phyloP scores from a whole-genome alignment of 2,113 vertebrate species.

The Spheniscus mendiculus region DNA sequence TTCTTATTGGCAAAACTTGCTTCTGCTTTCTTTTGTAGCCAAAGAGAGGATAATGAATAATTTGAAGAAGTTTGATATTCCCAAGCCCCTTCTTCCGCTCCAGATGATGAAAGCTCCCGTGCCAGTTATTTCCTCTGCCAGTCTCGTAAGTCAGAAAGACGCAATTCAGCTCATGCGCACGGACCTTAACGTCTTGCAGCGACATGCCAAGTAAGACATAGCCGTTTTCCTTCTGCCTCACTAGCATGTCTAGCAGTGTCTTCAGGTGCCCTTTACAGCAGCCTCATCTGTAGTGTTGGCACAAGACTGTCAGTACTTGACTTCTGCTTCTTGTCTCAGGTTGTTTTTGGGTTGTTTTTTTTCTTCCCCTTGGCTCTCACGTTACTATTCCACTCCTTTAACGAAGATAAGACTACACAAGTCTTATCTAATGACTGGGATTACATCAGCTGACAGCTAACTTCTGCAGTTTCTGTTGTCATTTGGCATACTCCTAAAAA shows the following conservation, averaged over 20 bases:
- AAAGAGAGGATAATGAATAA: slow-evolving; percentile 87
- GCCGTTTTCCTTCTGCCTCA: neutral
- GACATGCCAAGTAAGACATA: slow-evolving; percentile 85
- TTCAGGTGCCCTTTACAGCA: neutral
- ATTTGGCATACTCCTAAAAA: neutral
- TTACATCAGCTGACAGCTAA: neutral
- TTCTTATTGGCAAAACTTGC: neutral
- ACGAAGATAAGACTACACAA: neutral
- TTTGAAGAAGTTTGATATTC: slow-evolving; percentile 86
- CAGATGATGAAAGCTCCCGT: slow-evolving; percentile 84
- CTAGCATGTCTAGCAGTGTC: neutral
- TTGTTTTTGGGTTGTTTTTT: neutral
- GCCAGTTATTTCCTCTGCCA: slow-evolving; percentile 78
- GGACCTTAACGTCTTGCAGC: slow-evolving; percentile 85
- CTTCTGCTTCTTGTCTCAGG: neutral
- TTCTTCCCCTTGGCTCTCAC: neutral
- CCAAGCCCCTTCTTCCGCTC: slow-evolving; percentile 75
- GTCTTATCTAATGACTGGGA: neutral
- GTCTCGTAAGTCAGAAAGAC: slow-evolving; percentile 80
- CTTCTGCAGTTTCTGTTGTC: neutral
- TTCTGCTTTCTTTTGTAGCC: slow-evolving; percentile 72
- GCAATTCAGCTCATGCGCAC: slow-evolving; percentile 78
- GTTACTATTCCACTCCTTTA: neutral
- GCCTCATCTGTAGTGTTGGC: neutral
- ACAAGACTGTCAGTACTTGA: neutral